These are phyloP conservation scores for Lasioglossum malachurum DNA, from an alignment of 2,888 invertebrate genomes.

Conservation along the genomic window DNA sequence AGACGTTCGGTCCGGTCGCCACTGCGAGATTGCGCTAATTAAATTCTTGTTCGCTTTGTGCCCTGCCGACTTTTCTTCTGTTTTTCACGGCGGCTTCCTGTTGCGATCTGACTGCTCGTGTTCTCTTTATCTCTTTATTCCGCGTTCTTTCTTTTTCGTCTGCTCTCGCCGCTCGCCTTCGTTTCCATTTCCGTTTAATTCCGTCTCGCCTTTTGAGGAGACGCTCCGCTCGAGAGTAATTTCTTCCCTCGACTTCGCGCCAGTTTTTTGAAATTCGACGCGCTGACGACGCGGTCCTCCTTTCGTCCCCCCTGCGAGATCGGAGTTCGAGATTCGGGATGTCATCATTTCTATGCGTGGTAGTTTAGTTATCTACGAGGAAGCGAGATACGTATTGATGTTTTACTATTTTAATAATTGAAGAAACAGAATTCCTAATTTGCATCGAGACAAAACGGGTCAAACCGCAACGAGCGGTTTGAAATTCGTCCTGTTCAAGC, in stretches of 20 bases:
- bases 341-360: too few relatives aligned
- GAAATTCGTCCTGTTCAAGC: background rate
- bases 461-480: background rate
- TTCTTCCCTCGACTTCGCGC: background rate
- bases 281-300: background rate
- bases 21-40: slow-evolving; percentile 37
- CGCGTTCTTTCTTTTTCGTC: background rate
- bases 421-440: too few relatives aligned
- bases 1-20: background rate
- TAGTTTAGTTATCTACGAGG: too few relatives aligned
- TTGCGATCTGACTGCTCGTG: background rate
- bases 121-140: background rate
- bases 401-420: too few relatives aligned
- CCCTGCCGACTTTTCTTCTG: background rate
- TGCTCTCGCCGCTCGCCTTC: background rate
- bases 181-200: slow-evolving; percentile 9
- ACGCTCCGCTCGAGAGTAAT: background rate
- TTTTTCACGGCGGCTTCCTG: background rate
- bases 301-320: background rate
- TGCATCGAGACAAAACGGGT: too few relatives aligned
- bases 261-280: background rate
- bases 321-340: background rate
- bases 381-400: too few relatives aligned
- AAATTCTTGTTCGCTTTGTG: slow-evolving; percentile 34
- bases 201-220: background rate